Conservation (phyloP, 2,888 invertebrate genomes). For the Spicauda simplicius region DNA sequence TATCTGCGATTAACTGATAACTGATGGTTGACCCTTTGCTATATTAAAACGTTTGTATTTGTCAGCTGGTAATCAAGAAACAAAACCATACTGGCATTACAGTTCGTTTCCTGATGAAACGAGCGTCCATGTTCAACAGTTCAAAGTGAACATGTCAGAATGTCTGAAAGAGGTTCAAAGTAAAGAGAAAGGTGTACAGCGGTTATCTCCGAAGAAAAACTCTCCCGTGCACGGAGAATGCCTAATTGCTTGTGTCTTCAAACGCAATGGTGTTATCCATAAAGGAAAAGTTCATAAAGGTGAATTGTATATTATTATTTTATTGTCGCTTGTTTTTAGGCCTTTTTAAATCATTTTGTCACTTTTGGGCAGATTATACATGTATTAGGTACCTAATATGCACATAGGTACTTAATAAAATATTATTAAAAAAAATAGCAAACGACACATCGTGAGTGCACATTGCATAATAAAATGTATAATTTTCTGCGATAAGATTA, state of each 20-base stretch:
- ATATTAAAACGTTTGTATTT: background rate
- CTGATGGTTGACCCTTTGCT: too few species aligned
- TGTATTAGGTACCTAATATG: too few species aligned
- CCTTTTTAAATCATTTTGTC: too few species aligned
- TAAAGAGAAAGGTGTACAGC: constrained; percentile 59
- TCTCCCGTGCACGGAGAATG: constrained; percentile 76
- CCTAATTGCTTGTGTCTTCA: constrained; percentile 74
- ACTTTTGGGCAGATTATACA: too few species aligned
- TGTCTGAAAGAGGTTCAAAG: constrained; percentile 73
- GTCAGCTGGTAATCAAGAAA: constrained; percentile 33
- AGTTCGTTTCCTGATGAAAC: constrained; percentile 63
- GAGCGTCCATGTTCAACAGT: constrained; percentile 59
- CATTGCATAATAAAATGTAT: too few species aligned
- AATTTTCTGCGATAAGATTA: too few species aligned
- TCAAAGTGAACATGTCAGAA: constrained; percentile 74
- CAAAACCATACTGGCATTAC: constrained; percentile 83
- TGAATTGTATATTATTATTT: background rate
- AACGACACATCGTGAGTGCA: too few species aligned
- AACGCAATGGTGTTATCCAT: constrained; percentile 68
- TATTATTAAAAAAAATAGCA: too few species aligned
- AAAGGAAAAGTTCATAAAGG: constrained; percentile 74
- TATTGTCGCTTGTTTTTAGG: too few species aligned
- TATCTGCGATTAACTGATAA: too few species aligned
- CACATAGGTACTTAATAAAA: too few species aligned
- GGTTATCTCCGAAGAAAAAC: constrained; percentile 67